Conservation (phyloP, 1,140 invertebrate species). For the Drosophila ficusphila region DNA sequence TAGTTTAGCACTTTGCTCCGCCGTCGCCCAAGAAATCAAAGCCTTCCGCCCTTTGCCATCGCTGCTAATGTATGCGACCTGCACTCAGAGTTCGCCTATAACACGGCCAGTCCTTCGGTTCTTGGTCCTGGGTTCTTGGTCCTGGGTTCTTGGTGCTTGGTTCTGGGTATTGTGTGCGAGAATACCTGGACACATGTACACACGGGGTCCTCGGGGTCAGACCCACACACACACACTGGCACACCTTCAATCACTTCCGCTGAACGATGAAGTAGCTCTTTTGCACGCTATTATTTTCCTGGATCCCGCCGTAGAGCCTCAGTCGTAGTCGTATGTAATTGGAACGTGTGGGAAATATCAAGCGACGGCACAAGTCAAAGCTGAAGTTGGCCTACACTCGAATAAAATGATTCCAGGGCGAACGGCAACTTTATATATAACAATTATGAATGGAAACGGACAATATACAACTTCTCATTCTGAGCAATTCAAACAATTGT, state of each 20-base stretch:
- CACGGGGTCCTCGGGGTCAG: slow-evolving; percentile 26
- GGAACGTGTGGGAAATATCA: slow-evolving; percentile 84
- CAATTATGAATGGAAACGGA: background rate
- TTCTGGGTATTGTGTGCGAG: slow-evolving; percentile 57
- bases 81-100: slow-evolving; percentile 74
- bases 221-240: slow-evolving; percentile 51
- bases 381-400: slow-evolving; percentile 10
- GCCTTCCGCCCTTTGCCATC: slow-evolving; percentile 16
- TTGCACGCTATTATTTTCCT: slow-evolving; percentile 83
- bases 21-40: slow-evolving; percentile 74
- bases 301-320: slow-evolving; percentile 20
- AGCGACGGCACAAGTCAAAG: slow-evolving; percentile 45
- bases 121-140: slow-evolving; percentile 14
- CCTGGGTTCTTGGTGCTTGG: background rate
- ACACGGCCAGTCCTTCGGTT: slow-evolving; percentile 36
- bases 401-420: slow-evolving; percentile 10
- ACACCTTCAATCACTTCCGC: slow-evolving; percentile 84
- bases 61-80: slow-evolving; percentile 74
- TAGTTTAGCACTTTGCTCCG: slow-evolving; percentile 82
- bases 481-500: too few relatives aligned
- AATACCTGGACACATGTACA: slow-evolving; percentile 51
- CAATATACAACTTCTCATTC: too few relatives aligned
- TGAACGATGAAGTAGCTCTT: slow-evolving; percentile 83
- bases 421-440: background rate
- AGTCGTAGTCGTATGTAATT: slow-evolving; percentile 66